Conservation (phyloP, 2,888 invertebrate species). For the Zonitis immaculata region DNA sequence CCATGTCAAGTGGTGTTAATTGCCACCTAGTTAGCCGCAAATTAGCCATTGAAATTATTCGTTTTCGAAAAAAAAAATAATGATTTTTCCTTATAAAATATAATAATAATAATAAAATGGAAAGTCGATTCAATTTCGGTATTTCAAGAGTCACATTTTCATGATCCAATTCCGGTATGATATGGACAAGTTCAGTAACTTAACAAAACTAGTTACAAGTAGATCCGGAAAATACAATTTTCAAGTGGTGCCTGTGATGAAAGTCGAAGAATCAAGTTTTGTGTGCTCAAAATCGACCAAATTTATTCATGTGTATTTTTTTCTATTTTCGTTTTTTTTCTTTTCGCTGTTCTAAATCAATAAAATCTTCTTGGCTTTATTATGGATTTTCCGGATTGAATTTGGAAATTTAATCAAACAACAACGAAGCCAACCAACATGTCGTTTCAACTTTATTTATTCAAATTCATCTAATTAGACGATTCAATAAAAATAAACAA, state of each 20-base stretch:
- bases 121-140: too few relatives aligned
- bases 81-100: too few relatives aligned
- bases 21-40: not conserved
- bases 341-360: too few relatives aligned
- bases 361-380: too few relatives aligned
- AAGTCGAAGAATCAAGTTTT: not conserved
- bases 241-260: slow-evolving; percentile 3
- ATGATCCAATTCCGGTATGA: slow-evolving; percentile 5
- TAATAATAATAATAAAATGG: too few relatives aligned
- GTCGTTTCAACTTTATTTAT: too few relatives aligned
- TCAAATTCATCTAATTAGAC: too few relatives aligned
- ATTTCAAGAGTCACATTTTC: not conserved
- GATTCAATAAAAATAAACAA: too few relatives aligned
- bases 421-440: not conserved
- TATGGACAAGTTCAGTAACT: slow-evolving; percentile 11
- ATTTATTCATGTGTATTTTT: too few relatives aligned
- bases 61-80: too few relatives aligned
- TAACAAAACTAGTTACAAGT: not conserved
- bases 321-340: not conserved
- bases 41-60: too few relatives aligned
- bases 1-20: not conserved
- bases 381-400: not conserved
- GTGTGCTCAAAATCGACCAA: not conserved
- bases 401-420: not conserved
- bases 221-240: slow-evolving; percentile 3